These are phyloP conservation scores for Trematomus loennbergii DNA, from an alignment of 2,113 vertebrate species.

Conservation along the genomic window DNA sequence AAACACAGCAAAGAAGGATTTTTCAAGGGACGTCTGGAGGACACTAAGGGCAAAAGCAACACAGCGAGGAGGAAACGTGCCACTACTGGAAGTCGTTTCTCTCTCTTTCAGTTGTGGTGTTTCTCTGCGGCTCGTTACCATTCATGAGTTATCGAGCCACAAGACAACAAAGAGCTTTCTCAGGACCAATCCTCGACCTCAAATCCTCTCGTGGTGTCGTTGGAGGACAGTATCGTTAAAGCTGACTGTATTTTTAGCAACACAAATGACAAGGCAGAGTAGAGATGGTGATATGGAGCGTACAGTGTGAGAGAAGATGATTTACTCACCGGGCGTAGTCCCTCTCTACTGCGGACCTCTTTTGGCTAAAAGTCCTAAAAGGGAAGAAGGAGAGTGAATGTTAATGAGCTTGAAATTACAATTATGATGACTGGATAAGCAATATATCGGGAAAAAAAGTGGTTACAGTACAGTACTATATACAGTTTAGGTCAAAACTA, in stretches of 20 bases:
- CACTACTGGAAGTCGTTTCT: conserved; percentile 8
- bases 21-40: conserved; percentile 55
- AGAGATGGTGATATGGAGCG: conserved; percentile 11
- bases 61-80: conserved; percentile 48
- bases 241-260: conserved; percentile 31
- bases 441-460: not conserved
- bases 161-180: conserved; percentile 39
- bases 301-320: not conserved
- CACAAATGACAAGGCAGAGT: conserved; percentile 58
- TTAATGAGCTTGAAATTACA: not conserved
- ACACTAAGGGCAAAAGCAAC: conserved; percentile 59
- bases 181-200: conserved; percentile 38
- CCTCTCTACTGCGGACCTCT: conserved; percentile 80
- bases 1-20: conserved; percentile 42
- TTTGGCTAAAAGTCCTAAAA: conserved; percentile 81
- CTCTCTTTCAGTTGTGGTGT: conserved; percentile 53
- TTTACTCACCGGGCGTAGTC: conserved; percentile 83
- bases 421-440: not conserved
- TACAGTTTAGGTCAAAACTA: not conserved
- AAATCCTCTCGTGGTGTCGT: conserved; percentile 26
- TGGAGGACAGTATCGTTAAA: conserved; percentile 9
- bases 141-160: conserved; percentile 50
- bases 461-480: too few relatives aligned
- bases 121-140: conserved; percentile 39
- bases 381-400: not conserved